Evolutionary conservation across 1,140 invertebrate genomes (phyloP).

Genomic region (Drosophila tani): DNA sequence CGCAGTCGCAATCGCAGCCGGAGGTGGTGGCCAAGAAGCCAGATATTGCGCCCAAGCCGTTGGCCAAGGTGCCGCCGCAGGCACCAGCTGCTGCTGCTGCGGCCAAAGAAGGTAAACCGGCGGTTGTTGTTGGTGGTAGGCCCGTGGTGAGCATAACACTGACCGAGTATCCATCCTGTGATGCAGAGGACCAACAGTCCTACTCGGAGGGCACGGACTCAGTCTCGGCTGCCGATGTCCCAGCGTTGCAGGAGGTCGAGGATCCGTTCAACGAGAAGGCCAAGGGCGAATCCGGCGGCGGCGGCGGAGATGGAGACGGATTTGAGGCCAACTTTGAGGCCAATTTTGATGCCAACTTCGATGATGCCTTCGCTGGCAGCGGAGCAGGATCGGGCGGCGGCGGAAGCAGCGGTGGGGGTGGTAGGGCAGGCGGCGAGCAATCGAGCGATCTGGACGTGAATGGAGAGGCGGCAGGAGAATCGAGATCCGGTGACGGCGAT

Average conservation of each 20-base stretch:
- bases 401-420: conserved; percentile 76
- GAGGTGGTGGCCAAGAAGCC: conserved; percentile 61
- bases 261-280: conserved; percentile 81
- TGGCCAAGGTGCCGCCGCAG: conserved; percentile 84
- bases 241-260: conserved; percentile 69
- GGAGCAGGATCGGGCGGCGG: conserved; percentile 53
- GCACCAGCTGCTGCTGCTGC: conserved; percentile 40
- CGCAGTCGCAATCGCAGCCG: conserved; percentile 3
- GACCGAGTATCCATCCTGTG: conserved; percentile 64
- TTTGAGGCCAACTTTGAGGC: conserved; percentile 70
- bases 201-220: conserved; percentile 69
- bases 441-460: conserved; percentile 70
- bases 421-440: conserved; percentile 62
- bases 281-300: conserved; percentile 49
- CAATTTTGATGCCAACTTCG: conserved; percentile 84
- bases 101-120: conserved; percentile 63
- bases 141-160: conserved; percentile 62
- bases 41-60: conserved; percentile 80
- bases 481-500: conserved; percentile 25
- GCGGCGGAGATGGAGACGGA: conserved; percentile 42
- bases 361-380: conserved; percentile 79
- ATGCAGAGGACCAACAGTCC: conserved; percentile 74
- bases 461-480: conserved; percentile 46
- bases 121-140: conserved; percentile 34
- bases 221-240: conserved; percentile 49